A percentile compares a stretch with the other conserved stretches of the same genome.
Evolutionary conservation across 2,888 invertebrate species (phyloP).

Genomic region (Sclerodermus sp.): DNA sequence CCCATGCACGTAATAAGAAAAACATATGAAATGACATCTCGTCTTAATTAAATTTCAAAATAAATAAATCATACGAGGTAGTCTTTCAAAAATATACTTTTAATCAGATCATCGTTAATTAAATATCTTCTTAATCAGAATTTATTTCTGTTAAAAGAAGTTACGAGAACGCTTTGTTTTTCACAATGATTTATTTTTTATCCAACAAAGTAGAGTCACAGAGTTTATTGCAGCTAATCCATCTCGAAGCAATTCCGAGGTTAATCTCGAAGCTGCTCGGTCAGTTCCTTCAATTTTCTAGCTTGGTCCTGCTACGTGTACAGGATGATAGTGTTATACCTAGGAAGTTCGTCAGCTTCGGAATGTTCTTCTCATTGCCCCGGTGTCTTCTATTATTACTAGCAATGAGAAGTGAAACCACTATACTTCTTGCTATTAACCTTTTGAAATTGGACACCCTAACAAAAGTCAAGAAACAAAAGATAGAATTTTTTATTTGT

Average conservation of each 20-base stretch:
- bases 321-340: not conserved
- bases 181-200: not conserved
- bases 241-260: constrained; percentile 13
- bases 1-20: no score
- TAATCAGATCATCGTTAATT: no score
- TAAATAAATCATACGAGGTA: no score
- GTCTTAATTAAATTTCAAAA: no score
- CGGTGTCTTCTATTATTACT: not conserved
- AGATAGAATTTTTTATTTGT: no score
- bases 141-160: constrained; percentile 1
- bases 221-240: constrained; percentile 25
- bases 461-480: not conserved
- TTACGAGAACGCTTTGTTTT: not conserved
- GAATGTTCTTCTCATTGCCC: not conserved
- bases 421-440: not conserved
- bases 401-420: not conserved
- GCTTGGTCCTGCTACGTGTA: not conserved
- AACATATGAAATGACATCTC: no score
- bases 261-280: constrained; percentile 15
- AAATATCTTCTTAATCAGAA: no score
- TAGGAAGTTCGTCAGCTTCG: not conserved
- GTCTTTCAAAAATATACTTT: no score
- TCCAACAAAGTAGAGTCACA: not conserved
- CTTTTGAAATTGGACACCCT: not conserved
- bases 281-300: constrained; percentile 12